Evolutionary conservation across 2,113 vertebrate genomes (phyloP).

Genomic region (Tyto alba): DNA sequence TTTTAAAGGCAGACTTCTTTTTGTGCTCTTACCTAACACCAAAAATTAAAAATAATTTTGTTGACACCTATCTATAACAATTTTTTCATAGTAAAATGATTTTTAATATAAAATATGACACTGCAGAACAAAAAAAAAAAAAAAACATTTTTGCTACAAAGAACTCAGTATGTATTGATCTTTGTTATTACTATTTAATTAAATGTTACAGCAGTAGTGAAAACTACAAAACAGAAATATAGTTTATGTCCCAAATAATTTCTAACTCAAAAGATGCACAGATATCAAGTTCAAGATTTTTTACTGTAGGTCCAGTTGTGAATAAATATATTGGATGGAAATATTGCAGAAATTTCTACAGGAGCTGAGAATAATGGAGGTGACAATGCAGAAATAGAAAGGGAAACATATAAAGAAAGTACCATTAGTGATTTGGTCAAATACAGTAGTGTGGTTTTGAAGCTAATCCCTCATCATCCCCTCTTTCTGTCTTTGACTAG

Average conservation of each 20-base stretch:
- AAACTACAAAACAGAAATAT: not conserved
- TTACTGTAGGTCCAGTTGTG: not conserved
- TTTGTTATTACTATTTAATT: not conserved
- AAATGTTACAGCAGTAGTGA: not conserved
- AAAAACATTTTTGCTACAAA: not conserved
- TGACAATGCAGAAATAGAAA: not conserved
- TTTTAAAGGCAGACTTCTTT: not conserved
- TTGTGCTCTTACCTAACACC: not conserved
- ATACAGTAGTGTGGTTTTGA: not conserved
- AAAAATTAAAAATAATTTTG: not conserved
- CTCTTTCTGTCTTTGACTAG: not conserved
- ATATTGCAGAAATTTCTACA: not conserved
- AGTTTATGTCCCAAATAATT: not conserved
- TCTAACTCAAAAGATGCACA: not conserved
- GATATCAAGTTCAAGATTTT: not conserved
- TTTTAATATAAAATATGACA: not conserved
- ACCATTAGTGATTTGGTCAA: not conserved
- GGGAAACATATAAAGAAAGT: not conserved
- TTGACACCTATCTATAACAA: not conserved
- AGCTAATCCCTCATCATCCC: not conserved
- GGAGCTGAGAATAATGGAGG: not conserved
- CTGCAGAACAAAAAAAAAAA: not conserved
- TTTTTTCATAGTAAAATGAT: not conserved
- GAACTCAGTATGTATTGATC: not conserved
- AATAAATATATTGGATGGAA: not conserved